Conservation (phyloP, 2,113 vertebrate species). For the Neolamprologus devosi region DNA sequence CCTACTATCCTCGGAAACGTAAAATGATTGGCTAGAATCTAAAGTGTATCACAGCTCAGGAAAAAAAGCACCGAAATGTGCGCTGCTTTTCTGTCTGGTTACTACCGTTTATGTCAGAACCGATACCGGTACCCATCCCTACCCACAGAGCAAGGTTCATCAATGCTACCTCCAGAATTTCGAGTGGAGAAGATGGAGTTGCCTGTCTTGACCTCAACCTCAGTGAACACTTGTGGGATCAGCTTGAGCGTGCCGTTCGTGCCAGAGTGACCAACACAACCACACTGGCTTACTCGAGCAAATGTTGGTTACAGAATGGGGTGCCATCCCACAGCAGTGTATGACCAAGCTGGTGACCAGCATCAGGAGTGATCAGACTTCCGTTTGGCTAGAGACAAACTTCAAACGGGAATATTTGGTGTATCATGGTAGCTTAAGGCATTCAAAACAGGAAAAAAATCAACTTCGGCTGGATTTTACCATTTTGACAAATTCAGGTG, state of each 20-base stretch:
- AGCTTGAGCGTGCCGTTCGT: fast-evolving
- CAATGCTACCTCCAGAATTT: not conserved
- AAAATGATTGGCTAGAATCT: too few relatives aligned
- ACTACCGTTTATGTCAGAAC: too few relatives aligned
- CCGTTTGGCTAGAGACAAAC: not conserved
- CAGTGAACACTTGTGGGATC: not conserved
- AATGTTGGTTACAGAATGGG: not conserved
- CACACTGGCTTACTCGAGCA: not conserved
- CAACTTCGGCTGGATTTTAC: fast-evolving
- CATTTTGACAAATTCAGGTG: not conserved
- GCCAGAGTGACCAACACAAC: not conserved
- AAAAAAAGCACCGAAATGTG: too few relatives aligned
- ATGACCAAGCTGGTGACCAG: not conserved
- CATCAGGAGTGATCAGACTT: not conserved
- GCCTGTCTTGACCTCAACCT: not conserved
- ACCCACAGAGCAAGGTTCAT: not conserved
- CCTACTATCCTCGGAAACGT: too few relatives aligned
- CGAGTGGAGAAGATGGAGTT: not conserved
- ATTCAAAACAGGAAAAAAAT: not conserved
- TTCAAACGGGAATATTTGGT: not conserved
- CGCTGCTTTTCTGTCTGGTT: too few relatives aligned
- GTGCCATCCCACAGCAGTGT: not conserved
- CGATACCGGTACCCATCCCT: too few relatives aligned
- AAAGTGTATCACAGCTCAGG: too few relatives aligned
- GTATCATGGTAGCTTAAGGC: fast-evolving